phyloP scores from a whole-genome alignment of 2,797 vertebrate species.

The Acipenser transmontanus region DNA sequence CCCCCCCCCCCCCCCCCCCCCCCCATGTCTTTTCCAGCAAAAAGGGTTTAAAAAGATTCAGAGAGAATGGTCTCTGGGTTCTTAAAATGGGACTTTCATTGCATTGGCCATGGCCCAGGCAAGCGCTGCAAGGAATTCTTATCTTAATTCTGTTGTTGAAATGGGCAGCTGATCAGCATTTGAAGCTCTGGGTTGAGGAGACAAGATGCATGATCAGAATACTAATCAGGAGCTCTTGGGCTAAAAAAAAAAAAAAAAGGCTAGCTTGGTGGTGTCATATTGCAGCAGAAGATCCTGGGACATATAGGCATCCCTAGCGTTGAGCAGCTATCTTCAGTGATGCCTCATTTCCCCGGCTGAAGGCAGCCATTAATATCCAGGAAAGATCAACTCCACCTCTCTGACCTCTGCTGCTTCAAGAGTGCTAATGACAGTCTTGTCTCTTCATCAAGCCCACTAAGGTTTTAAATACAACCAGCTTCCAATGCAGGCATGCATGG shows the following conservation, averaged over 20 bases:
- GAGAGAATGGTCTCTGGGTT: too few relatives aligned
- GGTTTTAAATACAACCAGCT: neutral
- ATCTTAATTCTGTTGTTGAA: constrained; percentile 54
- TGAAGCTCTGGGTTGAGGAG: constrained; percentile 61
- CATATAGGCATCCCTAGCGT: constrained; percentile 68
- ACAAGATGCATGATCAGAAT: constrained; percentile 55
- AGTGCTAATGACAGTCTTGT: constrained; percentile 52
- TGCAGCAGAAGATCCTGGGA: constrained; percentile 48
- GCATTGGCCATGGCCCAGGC: constrained; percentile 41
- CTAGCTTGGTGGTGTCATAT: constrained; percentile 39
- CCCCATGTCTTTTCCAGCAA: too few relatives aligned
- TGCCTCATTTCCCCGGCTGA: constrained; percentile 65
- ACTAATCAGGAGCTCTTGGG: constrained; percentile 53
- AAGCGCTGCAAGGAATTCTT: constrained; percentile 52
- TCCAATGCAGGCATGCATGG: too few relatives aligned
- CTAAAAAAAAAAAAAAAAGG: constrained; percentile 8
- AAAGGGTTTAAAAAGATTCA: too few relatives aligned
- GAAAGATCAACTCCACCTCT: constrained; percentile 55
- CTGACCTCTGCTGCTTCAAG: constrained; percentile 51
- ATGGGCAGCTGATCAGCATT: constrained; percentile 66
- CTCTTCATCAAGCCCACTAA: constrained; percentile 33
- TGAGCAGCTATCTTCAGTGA: constrained; percentile 51
- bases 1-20: too few relatives aligned
- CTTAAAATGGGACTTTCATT: neutral
- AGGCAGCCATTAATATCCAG: constrained; percentile 66